A percentile compares a stretch with the other conserved stretches of the same genome.
Evolutionary conservation across 2,113 vertebrate species (phyloP).

Genomic region (Brachyhypopomus gauderio): DNA sequence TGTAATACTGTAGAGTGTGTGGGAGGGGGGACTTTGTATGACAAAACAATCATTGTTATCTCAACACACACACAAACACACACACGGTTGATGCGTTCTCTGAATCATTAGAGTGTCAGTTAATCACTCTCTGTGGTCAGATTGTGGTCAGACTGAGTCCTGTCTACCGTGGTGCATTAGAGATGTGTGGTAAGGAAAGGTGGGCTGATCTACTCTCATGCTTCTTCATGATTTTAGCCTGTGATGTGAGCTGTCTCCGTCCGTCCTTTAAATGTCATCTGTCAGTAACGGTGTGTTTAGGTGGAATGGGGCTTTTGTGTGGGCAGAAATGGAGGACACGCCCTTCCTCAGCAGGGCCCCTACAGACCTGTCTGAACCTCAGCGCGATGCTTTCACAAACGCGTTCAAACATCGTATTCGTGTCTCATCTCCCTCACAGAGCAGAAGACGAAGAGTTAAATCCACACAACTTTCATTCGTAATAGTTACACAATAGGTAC

Average conservation of each 20-base stretch:
- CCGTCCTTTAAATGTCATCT: conserved; percentile 23
- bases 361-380: conserved; percentile 1
- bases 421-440: neutral
- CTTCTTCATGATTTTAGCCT: conserved; percentile 4
- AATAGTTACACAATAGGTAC: too few relatives aligned
- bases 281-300: conserved; percentile 2
- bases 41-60: neutral
- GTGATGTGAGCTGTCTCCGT: neutral
- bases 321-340: neutral
- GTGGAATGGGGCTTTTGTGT: conserved; percentile 24
- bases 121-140: conserved; percentile 64
- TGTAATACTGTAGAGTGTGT: neutral
- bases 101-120: conserved; percentile 55
- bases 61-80: too few relatives aligned
- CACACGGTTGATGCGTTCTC: neutral
- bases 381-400: neutral
- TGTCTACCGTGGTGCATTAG: conserved; percentile 56
- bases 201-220: neutral
- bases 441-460: neutral
- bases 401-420: too few relatives aligned
- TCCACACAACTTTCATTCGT: too few relatives aligned
- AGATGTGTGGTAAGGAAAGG: conserved; percentile 60
- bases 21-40: neutral
- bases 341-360: neutral
- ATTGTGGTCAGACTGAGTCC: conserved; percentile 51